Evolutionary conservation across 2,797 vertebrate species (phyloP).

Genomic region (Caiman crocodilus): DNA sequence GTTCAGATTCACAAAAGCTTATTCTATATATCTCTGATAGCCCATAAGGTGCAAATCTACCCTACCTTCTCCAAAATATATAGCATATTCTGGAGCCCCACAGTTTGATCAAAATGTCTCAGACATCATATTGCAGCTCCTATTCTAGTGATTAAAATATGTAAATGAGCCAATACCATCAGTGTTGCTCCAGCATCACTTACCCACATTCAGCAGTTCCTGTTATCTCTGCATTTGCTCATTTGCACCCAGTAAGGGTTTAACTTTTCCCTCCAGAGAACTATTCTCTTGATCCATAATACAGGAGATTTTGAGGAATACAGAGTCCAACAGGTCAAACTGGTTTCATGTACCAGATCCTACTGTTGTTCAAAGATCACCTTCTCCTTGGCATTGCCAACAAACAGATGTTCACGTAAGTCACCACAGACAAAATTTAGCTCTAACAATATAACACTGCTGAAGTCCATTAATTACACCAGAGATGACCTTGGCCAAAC

Average conservation of each 20-base stretch:
- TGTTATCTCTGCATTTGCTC: background rate
- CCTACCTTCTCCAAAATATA: background rate
- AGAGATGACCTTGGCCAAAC: background rate
- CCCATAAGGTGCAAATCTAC: too few relatives aligned
- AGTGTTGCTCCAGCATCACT: background rate
- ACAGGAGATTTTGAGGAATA: background rate
- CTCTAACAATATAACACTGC: background rate
- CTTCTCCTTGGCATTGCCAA: background rate
- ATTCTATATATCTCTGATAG: too few relatives aligned
- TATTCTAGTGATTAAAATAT: background rate
- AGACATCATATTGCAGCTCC: background rate
- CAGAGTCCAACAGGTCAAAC: background rate
- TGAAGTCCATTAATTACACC: background rate
- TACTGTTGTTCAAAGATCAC: background rate
- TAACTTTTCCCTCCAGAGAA: background rate
- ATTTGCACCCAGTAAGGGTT: background rate
- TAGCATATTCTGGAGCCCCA: too few relatives aligned
- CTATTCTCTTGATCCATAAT: background rate
- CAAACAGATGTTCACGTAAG: background rate
- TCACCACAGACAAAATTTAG: background rate
- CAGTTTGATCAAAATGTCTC: background rate
- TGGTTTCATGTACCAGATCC: background rate
- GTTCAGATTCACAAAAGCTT: too few relatives aligned
- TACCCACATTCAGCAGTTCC: background rate
- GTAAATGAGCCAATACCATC: background rate